Evolutionary conservation across 2,888 invertebrate species (phyloP), one percentile per base, ranked within the genome.

Genomic region (Gymnocheta viridis): DNA sequence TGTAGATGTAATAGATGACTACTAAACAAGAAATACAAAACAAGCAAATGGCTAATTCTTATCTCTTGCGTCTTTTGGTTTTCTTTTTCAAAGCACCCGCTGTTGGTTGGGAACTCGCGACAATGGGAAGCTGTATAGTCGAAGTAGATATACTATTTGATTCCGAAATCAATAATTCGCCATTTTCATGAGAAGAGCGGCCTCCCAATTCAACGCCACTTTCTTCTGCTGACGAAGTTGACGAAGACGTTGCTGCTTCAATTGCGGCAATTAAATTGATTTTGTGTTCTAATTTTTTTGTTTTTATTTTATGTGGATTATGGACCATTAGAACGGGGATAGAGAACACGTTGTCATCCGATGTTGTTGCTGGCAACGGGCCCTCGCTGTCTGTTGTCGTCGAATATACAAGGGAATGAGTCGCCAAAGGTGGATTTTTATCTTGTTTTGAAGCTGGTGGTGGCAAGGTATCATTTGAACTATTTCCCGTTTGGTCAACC

Each of bases 31-130:
- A 91, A 87, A 91, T 90, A 90, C 91, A 92, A 90, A 91, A 89
- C 89, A 92, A 91, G 90, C 91, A 91, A 88, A 92, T 91, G 86
- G 91, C 91, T 92, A 92, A 92, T 90, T 91, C 92, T 92, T 92
- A 92, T 92, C 92, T 92, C 80, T 91, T 92, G 85, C 92, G 92
- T 22, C 91, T 90, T 86, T 91, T 91, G 2, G 91, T 89, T 89
- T 92, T 92, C 89, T 92, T 92, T 88, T 92, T 92, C 87, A 89
- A 86, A 82, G 86, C 89, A 89, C 81, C 84, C 76, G 62, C 77
- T 58, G 84, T n/a, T 35, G 67, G 88, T 87, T 67, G 87, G 72
- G 81, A 82, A 22, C 41, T 66, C 38, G 66, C 79, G 44, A 85
- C 86, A 72, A 69, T 74, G 3, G 79, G 54, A 44, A 60, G 79